Evolutionary conservation across 2,113 vertebrate species (phyloP).

Genomic region (Nothobranchius kuhntae): DNA sequence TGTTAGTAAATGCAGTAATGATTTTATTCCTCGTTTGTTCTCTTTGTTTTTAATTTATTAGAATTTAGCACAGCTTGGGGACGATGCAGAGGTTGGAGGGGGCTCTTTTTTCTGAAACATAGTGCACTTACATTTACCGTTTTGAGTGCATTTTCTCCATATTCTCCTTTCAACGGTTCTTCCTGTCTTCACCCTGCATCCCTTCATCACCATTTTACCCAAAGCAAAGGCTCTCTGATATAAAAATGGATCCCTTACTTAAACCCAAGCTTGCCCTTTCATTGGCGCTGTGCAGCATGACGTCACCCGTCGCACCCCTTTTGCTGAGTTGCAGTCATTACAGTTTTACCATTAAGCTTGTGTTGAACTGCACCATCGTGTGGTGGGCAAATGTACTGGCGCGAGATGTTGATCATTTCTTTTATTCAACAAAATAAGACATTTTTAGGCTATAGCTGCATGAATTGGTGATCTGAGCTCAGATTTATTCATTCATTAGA

Average conservation of each 20-base stretch:
- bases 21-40: not conserved
- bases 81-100: no score
- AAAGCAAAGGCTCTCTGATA: conserved; percentile 1
- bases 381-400: conserved; percentile 42
- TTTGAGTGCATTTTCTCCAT: not conserved
- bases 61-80: not conserved
- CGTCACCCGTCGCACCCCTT: conserved; percentile 41
- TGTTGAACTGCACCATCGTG: conserved; percentile 54
- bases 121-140: not conserved
- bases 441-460: not conserved
- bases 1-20: not conserved
- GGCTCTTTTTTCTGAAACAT: not conserved
- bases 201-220: conserved; percentile 3
- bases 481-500: conserved; percentile 9
- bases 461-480: conserved; percentile 37
- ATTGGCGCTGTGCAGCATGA: conserved; percentile 43
- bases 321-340: conserved; percentile 31
- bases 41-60: not conserved
- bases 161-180: not conserved
- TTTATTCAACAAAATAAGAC: conserved; percentile 15
- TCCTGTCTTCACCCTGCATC: not conserved
- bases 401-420: conserved; percentile 20
- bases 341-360: not conserved
- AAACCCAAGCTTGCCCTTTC: conserved; percentile 45
- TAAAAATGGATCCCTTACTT: conserved; percentile 19